These are phyloP conservation scores for Pandion haliaetus DNA, from an alignment of 2,113 vertebrate genomes.

Conservation along the genomic window DNA sequence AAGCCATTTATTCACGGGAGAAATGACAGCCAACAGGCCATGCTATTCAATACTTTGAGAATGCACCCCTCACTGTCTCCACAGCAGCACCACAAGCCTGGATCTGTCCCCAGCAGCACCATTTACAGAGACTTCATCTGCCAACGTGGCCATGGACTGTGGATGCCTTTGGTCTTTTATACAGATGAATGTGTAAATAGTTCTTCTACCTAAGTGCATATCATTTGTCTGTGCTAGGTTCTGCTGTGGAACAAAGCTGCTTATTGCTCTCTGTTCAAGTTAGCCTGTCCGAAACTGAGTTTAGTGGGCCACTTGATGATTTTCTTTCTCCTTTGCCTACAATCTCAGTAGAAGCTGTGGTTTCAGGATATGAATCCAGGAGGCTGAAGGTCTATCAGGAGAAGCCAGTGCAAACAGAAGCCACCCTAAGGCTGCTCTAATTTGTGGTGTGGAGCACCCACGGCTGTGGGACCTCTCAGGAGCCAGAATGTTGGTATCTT, in stretches of 20 bases:
- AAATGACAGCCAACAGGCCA: background rate
- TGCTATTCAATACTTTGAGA: background rate
- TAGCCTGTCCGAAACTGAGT: background rate
- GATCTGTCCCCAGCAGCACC: background rate
- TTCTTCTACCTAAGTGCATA: background rate
- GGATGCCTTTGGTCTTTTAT: background rate
- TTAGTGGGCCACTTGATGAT: background rate
- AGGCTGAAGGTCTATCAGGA: background rate
- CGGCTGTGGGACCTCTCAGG: background rate
- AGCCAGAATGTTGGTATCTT: background rate
- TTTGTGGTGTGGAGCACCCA: background rate
- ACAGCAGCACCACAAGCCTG: background rate
- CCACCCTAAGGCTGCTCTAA: background rate
- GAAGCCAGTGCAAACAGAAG: background rate
- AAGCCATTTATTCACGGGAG: background rate
- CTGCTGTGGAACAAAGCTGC: background rate
- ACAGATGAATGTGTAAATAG: background rate
- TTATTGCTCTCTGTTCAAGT: background rate
- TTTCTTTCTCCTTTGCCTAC: background rate
- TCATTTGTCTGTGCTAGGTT: background rate
- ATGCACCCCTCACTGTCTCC: background rate
- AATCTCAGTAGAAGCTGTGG: background rate
- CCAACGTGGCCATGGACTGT: background rate
- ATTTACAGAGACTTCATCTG: background rate
- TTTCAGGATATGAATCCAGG: background rate